A percentile compares a stretch with the other conserved stretches of the same genome.
phyloP scores from a whole-genome alignment of 2,888 invertebrate genomes.

The Synanthedon myopaeformis region DNA sequence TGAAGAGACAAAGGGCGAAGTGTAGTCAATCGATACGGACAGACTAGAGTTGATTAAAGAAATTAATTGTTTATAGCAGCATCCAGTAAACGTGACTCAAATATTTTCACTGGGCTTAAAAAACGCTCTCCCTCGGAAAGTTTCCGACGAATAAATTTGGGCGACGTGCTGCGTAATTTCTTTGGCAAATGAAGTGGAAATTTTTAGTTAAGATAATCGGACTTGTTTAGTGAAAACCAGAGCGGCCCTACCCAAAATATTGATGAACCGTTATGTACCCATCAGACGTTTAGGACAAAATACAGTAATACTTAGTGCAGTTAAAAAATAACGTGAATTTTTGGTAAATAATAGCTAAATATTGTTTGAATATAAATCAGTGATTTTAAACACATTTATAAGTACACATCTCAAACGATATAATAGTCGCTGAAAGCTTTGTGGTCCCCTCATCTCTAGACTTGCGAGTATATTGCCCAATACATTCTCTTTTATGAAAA shows the following conservation, averaged over 20 bases:
- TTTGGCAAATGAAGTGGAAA: neutral
- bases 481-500: too few species aligned
- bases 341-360: too few species aligned
- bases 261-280: neutral
- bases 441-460: too few species aligned
- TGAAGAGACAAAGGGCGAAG: neutral
- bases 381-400: too few species aligned
- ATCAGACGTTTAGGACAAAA: too few species aligned
- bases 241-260: neutral
- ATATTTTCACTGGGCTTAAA: slow-evolving; percentile 12
- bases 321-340: too few species aligned
- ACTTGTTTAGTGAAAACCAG: neutral
- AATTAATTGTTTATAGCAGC: slow-evolving; percentile 44
- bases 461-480: too few species aligned
- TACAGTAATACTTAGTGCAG: too few species aligned
- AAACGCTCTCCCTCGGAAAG: slow-evolving; percentile 6
- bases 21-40: too few species aligned
- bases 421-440: too few species aligned
- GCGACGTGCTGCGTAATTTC: neutral
- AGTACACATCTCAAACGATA: too few species aligned
- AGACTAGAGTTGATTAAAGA: slow-evolving; percentile 35
- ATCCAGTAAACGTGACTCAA: slow-evolving; percentile 26
- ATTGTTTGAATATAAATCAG: too few species aligned
- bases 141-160: slow-evolving; percentile 2
- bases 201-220: neutral